These are phyloP conservation scores for Hozukius guyotensis DNA, from an alignment of 2,797 vertebrate species.

Conservation along the genomic window DNA sequence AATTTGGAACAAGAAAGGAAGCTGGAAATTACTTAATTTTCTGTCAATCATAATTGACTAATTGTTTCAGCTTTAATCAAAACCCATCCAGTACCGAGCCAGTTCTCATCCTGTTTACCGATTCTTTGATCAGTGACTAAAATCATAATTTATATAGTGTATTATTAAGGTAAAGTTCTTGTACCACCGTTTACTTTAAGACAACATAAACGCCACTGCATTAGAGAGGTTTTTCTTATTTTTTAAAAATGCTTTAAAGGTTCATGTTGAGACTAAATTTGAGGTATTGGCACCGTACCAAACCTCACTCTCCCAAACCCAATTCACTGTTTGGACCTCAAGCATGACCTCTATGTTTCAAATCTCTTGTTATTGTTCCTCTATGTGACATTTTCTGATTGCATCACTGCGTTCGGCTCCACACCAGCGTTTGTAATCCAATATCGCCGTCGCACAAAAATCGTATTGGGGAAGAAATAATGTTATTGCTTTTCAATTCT, in stretches of 20 bases:
- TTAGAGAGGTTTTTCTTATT: neutral
- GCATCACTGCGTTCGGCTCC: neutral
- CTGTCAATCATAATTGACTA: too few species aligned
- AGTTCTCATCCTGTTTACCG: neutral
- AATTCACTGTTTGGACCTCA: neutral
- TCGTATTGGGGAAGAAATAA: constrained; percentile 1
- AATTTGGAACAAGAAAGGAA: neutral
- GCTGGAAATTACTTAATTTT: neutral
- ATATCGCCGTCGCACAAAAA: constrained; percentile 5
- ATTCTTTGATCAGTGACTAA: neutral
- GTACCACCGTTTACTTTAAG: neutral
- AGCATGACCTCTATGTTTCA: neutral
- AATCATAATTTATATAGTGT: neutral
- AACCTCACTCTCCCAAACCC: neutral
- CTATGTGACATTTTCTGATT: constrained; percentile 20
- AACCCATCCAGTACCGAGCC: neutral
- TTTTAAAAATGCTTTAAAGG: neutral
- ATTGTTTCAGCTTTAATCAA: neutral
- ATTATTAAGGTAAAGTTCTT: neutral
- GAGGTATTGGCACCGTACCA: neutral
- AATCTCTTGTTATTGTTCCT: constrained; percentile 11
- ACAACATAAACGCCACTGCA: neutral
- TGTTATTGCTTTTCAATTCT: constrained; percentile 9
- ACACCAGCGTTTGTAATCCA: constrained; percentile 34
- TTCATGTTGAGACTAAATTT: neutral